Conservation (phyloP, 2,797 vertebrate genomes). For the Tapera naevia region DNA sequence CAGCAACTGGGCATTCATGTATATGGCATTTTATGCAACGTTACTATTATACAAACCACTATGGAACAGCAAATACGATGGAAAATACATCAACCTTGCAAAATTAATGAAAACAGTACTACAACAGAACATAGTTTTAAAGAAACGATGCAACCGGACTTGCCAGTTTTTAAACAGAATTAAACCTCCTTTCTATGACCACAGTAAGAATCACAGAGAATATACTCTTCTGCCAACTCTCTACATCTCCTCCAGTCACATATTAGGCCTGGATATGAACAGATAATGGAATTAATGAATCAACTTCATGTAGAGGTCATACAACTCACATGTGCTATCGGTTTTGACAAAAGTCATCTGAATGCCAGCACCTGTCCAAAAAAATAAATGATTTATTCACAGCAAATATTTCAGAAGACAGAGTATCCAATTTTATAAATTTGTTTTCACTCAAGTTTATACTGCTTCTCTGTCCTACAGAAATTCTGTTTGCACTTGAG, state of each 20-base stretch:
- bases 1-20: neutral
- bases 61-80: neutral
- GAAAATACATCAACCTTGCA: neutral
- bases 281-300: neutral
- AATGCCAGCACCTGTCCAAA: neutral
- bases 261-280: neutral
- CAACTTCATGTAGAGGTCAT: conserved; percentile 17
- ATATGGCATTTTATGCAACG: neutral
- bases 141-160: neutral
- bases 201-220: neutral
- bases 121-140: neutral
- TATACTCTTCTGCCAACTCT: neutral
- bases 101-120: neutral
- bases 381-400: neutral
- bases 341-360: neutral
- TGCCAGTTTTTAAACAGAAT: neutral
- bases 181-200: neutral
- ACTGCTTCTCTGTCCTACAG: conserved; percentile 10
- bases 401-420: neutral
- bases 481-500: conserved; percentile 52
- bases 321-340: neutral
- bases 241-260: neutral
- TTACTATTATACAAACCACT: neutral
- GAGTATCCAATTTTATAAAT: neutral
- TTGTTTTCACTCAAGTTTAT: neutral